These are phyloP conservation scores for Leptoclinus maculatus DNA, from an alignment of 2,797 vertebrate species.

Conservation along the genomic window DNA sequence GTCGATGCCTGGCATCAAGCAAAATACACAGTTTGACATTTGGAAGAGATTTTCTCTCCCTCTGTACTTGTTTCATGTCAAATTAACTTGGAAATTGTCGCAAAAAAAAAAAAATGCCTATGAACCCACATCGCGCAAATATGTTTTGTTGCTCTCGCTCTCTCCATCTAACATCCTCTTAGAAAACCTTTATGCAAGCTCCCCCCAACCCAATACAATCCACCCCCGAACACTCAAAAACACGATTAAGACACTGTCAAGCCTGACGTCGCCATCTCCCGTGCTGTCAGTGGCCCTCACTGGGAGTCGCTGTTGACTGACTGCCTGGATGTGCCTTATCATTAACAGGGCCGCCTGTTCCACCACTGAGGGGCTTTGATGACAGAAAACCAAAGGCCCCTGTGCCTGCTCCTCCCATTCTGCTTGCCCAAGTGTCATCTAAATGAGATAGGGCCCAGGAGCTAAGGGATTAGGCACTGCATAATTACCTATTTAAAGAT, in stretches of 20 bases:
- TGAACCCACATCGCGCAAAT: constrained; percentile 39
- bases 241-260: constrained; percentile 78
- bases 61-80: constrained; percentile 48
- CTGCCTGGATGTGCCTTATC: constrained; percentile 79
- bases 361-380: constrained; percentile 71
- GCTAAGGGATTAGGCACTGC: constrained; percentile 83
- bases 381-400: constrained; percentile 73
- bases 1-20: constrained; percentile 55
- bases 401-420: constrained; percentile 68
- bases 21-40: constrained; percentile 73
- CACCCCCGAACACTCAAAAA: constrained; percentile 71
- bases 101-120: constrained; percentile 9
- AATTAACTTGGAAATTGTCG: constrained; percentile 54
- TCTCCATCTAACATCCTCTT: constrained; percentile 33
- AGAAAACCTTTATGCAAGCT: constrained; percentile 52
- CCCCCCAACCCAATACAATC: constrained; percentile 51
- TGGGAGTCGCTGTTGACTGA: constrained; percentile 76
- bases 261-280: constrained; percentile 72
- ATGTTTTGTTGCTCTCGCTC: constrained; percentile 24
- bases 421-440: constrained; percentile 78
- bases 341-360: constrained; percentile 74
- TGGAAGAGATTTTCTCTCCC: constrained; percentile 66
- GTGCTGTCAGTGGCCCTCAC: constrained; percentile 74
- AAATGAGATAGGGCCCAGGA: constrained; percentile 83
- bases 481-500: constrained; percentile 90